phyloP scores from a whole-genome alignment of 2,888 invertebrate genomes.

The Lumbricus terrestris region DNA sequence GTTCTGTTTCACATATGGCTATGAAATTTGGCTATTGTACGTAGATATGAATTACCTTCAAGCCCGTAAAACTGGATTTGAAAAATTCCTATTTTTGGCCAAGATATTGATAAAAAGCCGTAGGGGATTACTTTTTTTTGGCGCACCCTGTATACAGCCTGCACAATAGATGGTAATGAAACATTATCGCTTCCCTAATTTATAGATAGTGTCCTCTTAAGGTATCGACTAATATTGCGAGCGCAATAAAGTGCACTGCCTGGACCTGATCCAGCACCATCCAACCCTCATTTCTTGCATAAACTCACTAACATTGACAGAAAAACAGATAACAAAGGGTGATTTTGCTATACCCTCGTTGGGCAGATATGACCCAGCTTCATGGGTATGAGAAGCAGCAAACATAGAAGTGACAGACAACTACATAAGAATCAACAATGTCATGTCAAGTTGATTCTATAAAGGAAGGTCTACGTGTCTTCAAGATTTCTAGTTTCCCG shows the following conservation, averaged over 20 bases:
- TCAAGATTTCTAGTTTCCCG: neutral
- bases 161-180: neutral
- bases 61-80: too few relatives aligned
- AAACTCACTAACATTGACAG: neutral
- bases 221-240: neutral
- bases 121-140: too few relatives aligned
- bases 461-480: neutral
- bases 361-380: neutral
- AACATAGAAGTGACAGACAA: neutral
- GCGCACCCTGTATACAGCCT: neutral
- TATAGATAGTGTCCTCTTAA: neutral
- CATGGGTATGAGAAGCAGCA: neutral
- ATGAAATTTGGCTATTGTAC: too few relatives aligned
- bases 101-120: too few relatives aligned
- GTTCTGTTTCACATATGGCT: too few relatives aligned
- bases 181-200: neutral
- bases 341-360: neutral
- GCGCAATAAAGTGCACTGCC: neutral
- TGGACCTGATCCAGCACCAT: neutral
- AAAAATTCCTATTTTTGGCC: too few relatives aligned
- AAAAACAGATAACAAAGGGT: neutral
- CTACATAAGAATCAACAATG: neutral
- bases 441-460: neutral
- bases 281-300: neutral
- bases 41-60: too few relatives aligned